Conservation (phyloP, 2,113 vertebrate genomes). For the Rhinoptilus africanus region DNA sequence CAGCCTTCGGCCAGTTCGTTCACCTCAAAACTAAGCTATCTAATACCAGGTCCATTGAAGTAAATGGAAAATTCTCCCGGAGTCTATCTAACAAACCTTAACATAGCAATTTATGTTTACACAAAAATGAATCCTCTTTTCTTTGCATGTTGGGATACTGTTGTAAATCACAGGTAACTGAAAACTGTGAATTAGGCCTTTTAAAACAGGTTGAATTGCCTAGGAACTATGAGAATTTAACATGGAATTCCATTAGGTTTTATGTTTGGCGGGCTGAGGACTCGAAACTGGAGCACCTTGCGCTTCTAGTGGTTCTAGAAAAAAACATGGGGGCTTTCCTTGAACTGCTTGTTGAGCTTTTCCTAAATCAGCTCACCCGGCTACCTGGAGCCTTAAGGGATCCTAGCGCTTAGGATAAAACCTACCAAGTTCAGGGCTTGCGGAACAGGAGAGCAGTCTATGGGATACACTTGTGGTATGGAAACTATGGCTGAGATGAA, state of each 20-base stretch:
- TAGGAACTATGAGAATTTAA: background rate
- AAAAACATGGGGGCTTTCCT: accelerated
- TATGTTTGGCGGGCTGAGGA: background rate
- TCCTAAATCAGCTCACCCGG: background rate
- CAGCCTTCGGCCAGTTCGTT: background rate
- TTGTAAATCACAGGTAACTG: background rate
- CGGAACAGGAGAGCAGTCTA: background rate
- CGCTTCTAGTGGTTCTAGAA: background rate
- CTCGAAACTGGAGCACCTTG: background rate
- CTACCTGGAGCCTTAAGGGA: background rate
- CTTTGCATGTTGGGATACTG: background rate
- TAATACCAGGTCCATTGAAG: background rate
- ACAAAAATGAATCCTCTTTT: background rate
- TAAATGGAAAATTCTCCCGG: background rate
- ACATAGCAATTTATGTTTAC: accelerated
- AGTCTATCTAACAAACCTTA: background rate
- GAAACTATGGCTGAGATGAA: background rate
- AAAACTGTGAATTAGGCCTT: background rate
- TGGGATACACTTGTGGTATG: background rate
- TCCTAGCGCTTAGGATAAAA: background rate
- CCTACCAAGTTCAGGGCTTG: background rate
- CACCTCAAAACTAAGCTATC: background rate
- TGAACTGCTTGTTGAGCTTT: background rate
- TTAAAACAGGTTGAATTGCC: background rate
- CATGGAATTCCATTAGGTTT: background rate